Evolutionary conservation across 2,113 vertebrate species (phyloP).

Genomic region (Crotalus horridus): DNA sequence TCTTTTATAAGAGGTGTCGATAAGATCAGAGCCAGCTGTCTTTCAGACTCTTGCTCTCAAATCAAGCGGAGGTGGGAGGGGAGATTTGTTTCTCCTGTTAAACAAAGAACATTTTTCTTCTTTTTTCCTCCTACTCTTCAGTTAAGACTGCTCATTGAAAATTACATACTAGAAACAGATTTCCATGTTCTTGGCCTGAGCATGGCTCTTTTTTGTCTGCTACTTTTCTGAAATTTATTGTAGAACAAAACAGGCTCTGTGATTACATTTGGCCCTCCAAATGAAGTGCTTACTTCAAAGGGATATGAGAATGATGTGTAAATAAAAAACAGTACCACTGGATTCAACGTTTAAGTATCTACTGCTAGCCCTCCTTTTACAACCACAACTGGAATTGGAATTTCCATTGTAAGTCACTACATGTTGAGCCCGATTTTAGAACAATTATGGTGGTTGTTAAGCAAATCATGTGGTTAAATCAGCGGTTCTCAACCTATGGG

Average conservation of each 20-base stretch:
- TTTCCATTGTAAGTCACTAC: background rate
- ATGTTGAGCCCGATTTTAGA: background rate
- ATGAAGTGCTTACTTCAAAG: background rate
- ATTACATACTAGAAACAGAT: conserved; percentile 38
- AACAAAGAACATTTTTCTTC: conserved; percentile 24
- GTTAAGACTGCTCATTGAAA: conserved; percentile 35
- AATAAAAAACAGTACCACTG: background rate
- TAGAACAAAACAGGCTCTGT: background rate
- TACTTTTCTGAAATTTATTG: background rate
- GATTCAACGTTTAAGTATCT: background rate
- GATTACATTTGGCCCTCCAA: background rate
- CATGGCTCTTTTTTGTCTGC: background rate
- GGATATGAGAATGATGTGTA: background rate
- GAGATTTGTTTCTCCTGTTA: background rate
- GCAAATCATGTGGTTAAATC: background rate
- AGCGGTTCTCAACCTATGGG: too few relatives aligned
- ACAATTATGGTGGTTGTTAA: background rate
- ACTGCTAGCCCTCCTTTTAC: background rate
- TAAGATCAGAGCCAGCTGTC: conserved; percentile 32
- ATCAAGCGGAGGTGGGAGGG: conserved; percentile 9
- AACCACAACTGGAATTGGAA: background rate
- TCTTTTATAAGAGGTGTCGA: conserved; percentile 29
- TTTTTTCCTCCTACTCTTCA: conserved; percentile 29
- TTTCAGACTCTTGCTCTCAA: conserved; percentile 21
- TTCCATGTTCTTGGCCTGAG: background rate